Conservation (phyloP, 2,888 invertebrate genomes). For the Ochropleura plecta region DNA sequence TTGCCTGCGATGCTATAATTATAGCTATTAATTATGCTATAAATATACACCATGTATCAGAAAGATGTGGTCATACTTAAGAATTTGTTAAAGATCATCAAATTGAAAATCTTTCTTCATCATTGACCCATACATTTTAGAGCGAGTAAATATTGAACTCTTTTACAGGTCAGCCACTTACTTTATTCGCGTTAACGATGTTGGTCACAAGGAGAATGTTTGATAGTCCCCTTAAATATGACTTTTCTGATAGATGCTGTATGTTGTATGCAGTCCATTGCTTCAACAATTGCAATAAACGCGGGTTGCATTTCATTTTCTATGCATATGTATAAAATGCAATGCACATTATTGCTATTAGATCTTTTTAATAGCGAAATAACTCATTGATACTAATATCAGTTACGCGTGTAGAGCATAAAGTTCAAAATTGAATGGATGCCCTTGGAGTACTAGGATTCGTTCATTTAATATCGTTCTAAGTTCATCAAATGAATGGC, state of each 20-base stretch:
- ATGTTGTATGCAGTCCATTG: slow-evolving; percentile 8
- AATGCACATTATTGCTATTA: neutral
- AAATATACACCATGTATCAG: neutral
- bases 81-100: neutral
- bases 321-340: neutral
- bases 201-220: neutral
- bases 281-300: neutral
- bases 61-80: neutral
- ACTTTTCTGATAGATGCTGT: neutral
- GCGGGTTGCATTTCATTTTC: neutral
- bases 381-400: neutral
- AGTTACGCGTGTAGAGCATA: neutral
- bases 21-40: neutral
- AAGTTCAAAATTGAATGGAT: slow-evolving; percentile 12
- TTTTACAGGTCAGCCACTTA: neutral
- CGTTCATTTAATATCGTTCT: neutral
- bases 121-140: no score
- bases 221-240: neutral
- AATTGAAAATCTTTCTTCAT: neutral
- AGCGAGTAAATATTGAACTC: neutral
- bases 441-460: neutral
- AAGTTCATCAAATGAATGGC: slow-evolving; percentile 2
- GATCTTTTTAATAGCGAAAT: neutral
- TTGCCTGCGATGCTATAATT: neutral
- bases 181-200: neutral